Evolutionary conservation across 2,113 vertebrate species (phyloP).

Genomic region (Tupaia tana): DNA sequence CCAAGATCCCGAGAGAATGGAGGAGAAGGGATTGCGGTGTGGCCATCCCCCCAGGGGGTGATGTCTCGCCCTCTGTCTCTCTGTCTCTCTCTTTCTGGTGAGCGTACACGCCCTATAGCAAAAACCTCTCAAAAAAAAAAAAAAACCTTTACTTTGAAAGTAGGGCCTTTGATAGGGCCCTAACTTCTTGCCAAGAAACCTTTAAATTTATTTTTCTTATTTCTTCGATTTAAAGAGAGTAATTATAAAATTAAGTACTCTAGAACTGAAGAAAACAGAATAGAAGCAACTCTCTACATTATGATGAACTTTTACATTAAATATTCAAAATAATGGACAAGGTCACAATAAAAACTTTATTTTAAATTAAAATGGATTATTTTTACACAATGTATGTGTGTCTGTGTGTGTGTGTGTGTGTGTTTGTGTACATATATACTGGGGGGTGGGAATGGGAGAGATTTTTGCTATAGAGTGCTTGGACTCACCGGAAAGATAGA

Average conservation of each 20-base stretch:
- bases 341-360: conserved; percentile 47
- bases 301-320: conserved; percentile 40
- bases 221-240: conserved; percentile 43
- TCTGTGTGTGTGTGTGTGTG: no score
- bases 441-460: no score
- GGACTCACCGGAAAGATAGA: no score
- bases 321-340: conserved; percentile 30
- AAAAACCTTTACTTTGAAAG: conserved; percentile 63
- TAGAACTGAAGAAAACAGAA: conserved; percentile 46
- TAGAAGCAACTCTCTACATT: conserved; percentile 2
- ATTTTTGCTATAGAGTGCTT: no score
- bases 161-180: conserved; percentile 38
- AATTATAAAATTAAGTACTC: conserved; percentile 33
- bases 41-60: no score
- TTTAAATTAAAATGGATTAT: conserved; percentile 33
- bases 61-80: no score
- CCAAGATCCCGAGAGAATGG: no score
- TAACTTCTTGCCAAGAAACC: conserved; percentile 56
- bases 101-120: no score
- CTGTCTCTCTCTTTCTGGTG: no score
- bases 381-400: background rate
- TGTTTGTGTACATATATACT: no score
- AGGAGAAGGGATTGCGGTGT: no score
- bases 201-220: conserved; percentile 68
- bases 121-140: no score